Percentiles rank a stretch among this genome's conserved stretches.
Conservation (phyloP, 1,140 invertebrate genomes). For the Ceratina australensis region DNA sequence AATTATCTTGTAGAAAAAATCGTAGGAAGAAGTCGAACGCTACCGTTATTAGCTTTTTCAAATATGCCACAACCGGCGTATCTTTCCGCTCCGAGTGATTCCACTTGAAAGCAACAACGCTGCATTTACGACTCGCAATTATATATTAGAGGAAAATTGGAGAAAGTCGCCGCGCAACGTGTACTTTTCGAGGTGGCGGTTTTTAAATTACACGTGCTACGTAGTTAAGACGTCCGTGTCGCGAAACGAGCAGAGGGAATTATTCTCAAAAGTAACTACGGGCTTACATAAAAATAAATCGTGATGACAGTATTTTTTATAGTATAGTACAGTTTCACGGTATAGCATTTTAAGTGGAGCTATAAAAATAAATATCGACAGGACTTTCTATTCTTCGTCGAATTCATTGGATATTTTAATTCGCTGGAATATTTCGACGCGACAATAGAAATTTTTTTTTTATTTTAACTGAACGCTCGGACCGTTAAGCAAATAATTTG, state of each 20-base stretch:
- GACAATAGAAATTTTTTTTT: background rate
- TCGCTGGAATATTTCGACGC: too few relatives aligned
- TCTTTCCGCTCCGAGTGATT: background rate
- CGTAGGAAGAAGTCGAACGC: too few relatives aligned
- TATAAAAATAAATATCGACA: too few relatives aligned
- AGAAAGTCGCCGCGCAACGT: constrained; percentile 8
- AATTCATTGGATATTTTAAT: too few relatives aligned
- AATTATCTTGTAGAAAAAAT: too few relatives aligned
- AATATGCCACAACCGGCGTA: too few relatives aligned
- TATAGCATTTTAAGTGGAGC: too few relatives aligned
- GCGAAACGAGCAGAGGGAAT: too few relatives aligned
- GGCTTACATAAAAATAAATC: background rate
- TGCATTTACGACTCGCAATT: background rate
- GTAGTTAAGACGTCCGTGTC: background rate
- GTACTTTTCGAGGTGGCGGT: background rate
- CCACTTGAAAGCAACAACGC: background rate
- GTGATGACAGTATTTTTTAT: too few relatives aligned
- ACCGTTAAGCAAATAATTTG: background rate
- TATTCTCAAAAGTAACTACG: background rate
- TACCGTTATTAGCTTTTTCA: too few relatives aligned
- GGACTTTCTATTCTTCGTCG: too few relatives aligned
- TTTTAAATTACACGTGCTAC: background rate
- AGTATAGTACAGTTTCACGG: too few relatives aligned
- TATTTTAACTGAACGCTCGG: background rate
- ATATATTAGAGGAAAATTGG: background rate